Conservation (phyloP, 2,113 vertebrate species). For the Antechinus stuartii region DNA sequence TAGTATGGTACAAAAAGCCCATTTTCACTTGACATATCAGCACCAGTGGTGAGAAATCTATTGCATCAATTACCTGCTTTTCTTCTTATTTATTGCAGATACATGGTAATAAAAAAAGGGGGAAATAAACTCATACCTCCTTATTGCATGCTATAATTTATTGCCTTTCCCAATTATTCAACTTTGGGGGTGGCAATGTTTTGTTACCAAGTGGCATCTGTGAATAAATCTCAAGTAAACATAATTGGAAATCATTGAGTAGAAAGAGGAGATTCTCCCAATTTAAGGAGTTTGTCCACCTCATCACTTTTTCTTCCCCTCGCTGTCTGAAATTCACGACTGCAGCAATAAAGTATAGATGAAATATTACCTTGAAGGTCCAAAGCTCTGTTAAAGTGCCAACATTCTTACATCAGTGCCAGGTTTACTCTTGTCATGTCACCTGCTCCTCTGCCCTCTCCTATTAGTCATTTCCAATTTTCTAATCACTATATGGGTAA, state of each 20-base stretch:
- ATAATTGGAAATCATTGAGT: slow-evolving; percentile 50
- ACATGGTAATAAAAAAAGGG: neutral
- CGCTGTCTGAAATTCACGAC: slow-evolving; percentile 24
- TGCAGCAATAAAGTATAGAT: neutral
- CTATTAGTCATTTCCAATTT: neutral
- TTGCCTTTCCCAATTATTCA: neutral
- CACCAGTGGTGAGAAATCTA: slow-evolving; percentile 5
- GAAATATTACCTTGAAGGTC: slow-evolving; percentile 38
- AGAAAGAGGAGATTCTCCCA: neutral
- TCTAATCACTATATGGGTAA: neutral
- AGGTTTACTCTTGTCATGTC: neutral
- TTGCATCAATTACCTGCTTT: slow-evolving; percentile 39
- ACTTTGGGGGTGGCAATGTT: slow-evolving; percentile 11
- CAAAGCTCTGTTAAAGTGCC: slow-evolving; percentile 27
- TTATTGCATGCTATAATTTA: neutral
- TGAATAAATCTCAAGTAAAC: slow-evolving; percentile 66
- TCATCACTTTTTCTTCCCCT: slow-evolving; percentile 22
- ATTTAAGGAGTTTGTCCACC: neutral
- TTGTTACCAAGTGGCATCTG: slow-evolving; percentile 43
- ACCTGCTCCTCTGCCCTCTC: slow-evolving; percentile 10
- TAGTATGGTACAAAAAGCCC: neutral
- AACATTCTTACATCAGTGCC: slow-evolving; percentile 35
- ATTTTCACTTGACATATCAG: slow-evolving; percentile 31
- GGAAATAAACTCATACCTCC: neutral
- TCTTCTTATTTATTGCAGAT: slow-evolving; percentile 18